Conservation (phyloP, 2,797 vertebrate genomes). For the Prunella strophiata region DNA sequence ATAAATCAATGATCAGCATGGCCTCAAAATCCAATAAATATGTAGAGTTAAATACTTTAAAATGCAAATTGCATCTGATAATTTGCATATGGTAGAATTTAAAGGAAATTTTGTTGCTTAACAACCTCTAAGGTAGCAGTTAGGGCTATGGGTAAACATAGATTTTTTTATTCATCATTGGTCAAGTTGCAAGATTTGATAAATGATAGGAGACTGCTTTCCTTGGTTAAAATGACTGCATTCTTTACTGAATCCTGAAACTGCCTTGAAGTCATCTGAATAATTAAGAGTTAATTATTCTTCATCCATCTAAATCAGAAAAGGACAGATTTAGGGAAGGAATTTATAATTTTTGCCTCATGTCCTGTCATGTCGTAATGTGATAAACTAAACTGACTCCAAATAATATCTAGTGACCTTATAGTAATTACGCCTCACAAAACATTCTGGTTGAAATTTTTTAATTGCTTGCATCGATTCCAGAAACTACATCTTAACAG, state of each 20-base stretch:
- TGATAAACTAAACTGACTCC: conserved; percentile 99
- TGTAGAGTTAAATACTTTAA: conserved; percentile 99
- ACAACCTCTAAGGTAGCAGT: conserved; percentile 95
- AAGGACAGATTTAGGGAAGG: conserved; percentile 99
- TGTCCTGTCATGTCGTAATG: conserved; percentile 95
- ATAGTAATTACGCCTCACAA: conserved; percentile 93
- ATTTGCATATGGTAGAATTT: conserved; percentile 99
- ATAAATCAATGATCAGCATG: conserved; percentile 99
- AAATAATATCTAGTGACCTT: conserved; percentile 99
- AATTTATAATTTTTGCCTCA: conserved; percentile 99
- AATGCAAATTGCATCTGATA: conserved; percentile 96
- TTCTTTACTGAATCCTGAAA: conserved; percentile 94
- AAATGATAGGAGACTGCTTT: conserved; percentile 94
- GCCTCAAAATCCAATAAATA: conserved; percentile 99
- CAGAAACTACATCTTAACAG: conserved; percentile 90
- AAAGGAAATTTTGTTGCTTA: conserved; percentile 97
- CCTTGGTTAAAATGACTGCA: conserved; percentile 89
- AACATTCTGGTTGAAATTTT: conserved; percentile 92
- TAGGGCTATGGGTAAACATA: conserved; percentile 86
- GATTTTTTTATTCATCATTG: conserved; percentile 89
- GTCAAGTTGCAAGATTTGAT: conserved; percentile 94
- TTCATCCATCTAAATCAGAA: conserved; percentile 99
- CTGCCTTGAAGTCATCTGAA: conserved; percentile 99
- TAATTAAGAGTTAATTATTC: conserved; percentile 99
- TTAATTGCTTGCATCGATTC: conserved; percentile 95